Base-by-base conservation (phyloP, 2,888 invertebrate species). In the Epirrita christyi region DNA sequence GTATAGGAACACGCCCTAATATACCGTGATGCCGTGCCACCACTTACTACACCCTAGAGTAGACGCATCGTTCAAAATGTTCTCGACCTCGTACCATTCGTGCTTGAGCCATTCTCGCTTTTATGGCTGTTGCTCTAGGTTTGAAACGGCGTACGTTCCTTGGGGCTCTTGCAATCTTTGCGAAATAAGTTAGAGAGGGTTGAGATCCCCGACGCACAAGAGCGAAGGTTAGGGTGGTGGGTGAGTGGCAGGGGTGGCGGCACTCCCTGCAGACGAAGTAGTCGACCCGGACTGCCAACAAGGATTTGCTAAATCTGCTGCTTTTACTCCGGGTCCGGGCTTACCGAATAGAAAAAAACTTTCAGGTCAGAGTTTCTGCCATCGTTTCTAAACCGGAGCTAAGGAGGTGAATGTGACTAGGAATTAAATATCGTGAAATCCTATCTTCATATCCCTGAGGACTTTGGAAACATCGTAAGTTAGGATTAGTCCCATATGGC, bases 241-340 rank as follows among this genome's bases (percentile, higher is more conserved):
- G 88, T 78, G 81, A 82, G 72, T 71, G 80, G 66, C 75, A 78
- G 81, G 85, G 78, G 73, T 72, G 73, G 77, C 75, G 80, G 76
- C 75, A 70, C 79, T 71, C 86, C 85, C 86, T 81, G 85, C 87
- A 81, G 21, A 21, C 21, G 83, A 85, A 88, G 88, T 86, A 85
- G 84, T 86, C 88, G 86, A 85, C 88, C 85, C 88, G 89, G 87
- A 79, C 85, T 80, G 80, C 83, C 86, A 83, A 81, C 87, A 75
- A 83, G 88, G 88, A 88, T 90, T 89, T 89, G 86, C 83, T 86
- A 88, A 89, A 89, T 88, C 88, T 83, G 85, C 87, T 88, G 85
- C 87, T 86, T 87, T 88, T 80, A 78, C 75, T 42, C 49, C 28
- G 21, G 13, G 29, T 11, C 73, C 64, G 59, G 77, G 66, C 72